phyloP scores from a whole-genome alignment of 2,113 vertebrate genomes.

The Cervus canadensis region DNA sequence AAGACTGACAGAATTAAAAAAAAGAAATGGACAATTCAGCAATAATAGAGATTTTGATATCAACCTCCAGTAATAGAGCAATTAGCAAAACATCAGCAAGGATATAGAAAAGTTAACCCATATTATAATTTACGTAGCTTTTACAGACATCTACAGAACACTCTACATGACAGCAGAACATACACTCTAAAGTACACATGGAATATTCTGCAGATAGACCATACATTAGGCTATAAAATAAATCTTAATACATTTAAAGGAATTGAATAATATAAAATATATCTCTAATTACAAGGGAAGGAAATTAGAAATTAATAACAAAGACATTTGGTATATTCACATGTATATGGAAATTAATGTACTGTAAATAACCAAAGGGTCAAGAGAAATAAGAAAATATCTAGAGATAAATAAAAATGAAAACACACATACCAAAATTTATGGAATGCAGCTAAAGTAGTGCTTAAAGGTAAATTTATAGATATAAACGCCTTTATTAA shows the following conservation, averaged over 20 bases:
- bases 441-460: not conserved
- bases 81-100: not conserved
- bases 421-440: not conserved
- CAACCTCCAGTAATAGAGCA: not conserved
- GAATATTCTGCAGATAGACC: not conserved
- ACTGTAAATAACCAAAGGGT: not conserved
- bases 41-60: not conserved
- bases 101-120: not conserved
- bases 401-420: not conserved
- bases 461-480: not conserved
- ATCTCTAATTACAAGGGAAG: not conserved
- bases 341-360: not conserved
- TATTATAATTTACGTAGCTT: not conserved
- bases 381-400: not conserved
- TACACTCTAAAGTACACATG: not conserved
- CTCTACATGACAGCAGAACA: not conserved
- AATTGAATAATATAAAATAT: not conserved
- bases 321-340: not conserved
- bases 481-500: not conserved
- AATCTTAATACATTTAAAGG: not conserved
- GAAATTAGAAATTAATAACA: not conserved
- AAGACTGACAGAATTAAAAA: not conserved
- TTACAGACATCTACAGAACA: not conserved
- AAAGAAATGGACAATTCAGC: not conserved
- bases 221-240: not conserved